Conservation (phyloP, 2,888 invertebrate species). For the Agriopis leucophaearia region DNA sequence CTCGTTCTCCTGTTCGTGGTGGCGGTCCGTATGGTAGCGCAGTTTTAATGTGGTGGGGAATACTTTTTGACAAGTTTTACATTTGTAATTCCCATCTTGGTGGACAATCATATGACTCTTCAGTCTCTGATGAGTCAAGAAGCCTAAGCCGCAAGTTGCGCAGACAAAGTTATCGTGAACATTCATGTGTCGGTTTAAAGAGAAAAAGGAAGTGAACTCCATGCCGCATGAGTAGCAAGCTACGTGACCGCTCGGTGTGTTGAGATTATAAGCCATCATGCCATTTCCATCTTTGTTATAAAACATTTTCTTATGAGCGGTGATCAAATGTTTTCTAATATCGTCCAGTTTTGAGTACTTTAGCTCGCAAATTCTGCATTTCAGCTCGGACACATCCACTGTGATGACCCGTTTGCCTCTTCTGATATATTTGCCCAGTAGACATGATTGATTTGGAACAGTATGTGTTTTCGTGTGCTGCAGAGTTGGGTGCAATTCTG, state of each 20-base stretch:
- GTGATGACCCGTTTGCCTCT: slow-evolving; percentile 80
- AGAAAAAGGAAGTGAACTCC: slow-evolving; percentile 75
- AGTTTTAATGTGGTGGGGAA: slow-evolving; percentile 76
- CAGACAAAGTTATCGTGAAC: slow-evolving; percentile 79
- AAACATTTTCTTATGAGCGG: slow-evolving; percentile 73
- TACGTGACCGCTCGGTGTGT: slow-evolving; percentile 63
- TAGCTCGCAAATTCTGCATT: slow-evolving; percentile 75
- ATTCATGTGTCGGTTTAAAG: slow-evolving; percentile 80
- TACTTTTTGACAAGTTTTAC: slow-evolving; percentile 73
- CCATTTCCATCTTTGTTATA: slow-evolving; percentile 74
- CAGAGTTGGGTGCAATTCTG: slow-evolving; percentile 69
- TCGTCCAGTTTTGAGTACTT: slow-evolving; percentile 74
- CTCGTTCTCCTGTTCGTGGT: slow-evolving; percentile 69
- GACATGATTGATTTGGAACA: slow-evolving; percentile 64
- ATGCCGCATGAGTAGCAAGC: slow-evolving; percentile 75
- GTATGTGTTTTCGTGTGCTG: slow-evolving; percentile 30
- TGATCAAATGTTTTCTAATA: slow-evolving; percentile 67
- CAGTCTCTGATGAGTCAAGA: slow-evolving; percentile 76
- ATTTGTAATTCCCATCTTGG: slow-evolving; percentile 73
- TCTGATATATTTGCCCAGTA: slow-evolving; percentile 71
- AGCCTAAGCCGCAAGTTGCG: slow-evolving; percentile 79
- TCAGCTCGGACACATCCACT: slow-evolving; percentile 75
- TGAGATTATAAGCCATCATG: slow-evolving; percentile 76
- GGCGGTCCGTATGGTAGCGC: slow-evolving; percentile 74
- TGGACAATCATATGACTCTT: slow-evolving; percentile 76